These are phyloP conservation scores for Caenorhabditis remanei DNA, from an alignment of 1,140 invertebrate species.

Conservation along the genomic window DNA sequence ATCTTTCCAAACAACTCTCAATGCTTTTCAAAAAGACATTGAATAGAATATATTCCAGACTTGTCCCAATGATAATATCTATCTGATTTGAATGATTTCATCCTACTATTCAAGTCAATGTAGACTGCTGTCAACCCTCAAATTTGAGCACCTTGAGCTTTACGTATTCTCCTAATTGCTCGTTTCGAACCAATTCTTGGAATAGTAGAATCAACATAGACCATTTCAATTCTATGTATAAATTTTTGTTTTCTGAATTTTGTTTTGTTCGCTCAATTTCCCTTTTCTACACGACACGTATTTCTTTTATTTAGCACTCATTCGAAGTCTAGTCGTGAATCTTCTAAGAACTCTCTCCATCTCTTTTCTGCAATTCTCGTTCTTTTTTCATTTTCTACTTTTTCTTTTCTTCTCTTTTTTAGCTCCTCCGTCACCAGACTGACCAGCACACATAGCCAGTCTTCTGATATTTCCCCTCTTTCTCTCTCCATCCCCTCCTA, in stretches of 20 bases:
- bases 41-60: too few relatives aligned
- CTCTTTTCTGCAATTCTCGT: conserved; percentile 13
- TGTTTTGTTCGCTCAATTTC: background rate
- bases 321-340: conserved; percentile 23
- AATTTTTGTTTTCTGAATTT: background rate
- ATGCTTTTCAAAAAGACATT: too few relatives aligned
- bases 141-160: too few relatives aligned
- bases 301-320: conserved; percentile 33
- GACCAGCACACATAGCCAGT: conserved; percentile 4
- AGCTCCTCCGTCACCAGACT: conserved; percentile 22
- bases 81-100: too few relatives aligned
- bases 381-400: conserved; percentile 3
- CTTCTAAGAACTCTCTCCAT: background rate
- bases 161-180: too few relatives aligned
- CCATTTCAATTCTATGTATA: too few relatives aligned
- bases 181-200: too few relatives aligned
- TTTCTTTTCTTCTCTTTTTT: background rate
- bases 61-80: too few relatives aligned
- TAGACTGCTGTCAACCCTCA: too few relatives aligned
- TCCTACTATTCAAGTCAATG: background rate
- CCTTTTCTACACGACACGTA: background rate
- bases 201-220: too few relatives aligned
- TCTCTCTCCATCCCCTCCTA: background rate
- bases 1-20: too few relatives aligned
- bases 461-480: conserved; percentile 11